Conservation (phyloP, 2,797 vertebrate genomes). For the Anisognathus igniventris region DNA sequence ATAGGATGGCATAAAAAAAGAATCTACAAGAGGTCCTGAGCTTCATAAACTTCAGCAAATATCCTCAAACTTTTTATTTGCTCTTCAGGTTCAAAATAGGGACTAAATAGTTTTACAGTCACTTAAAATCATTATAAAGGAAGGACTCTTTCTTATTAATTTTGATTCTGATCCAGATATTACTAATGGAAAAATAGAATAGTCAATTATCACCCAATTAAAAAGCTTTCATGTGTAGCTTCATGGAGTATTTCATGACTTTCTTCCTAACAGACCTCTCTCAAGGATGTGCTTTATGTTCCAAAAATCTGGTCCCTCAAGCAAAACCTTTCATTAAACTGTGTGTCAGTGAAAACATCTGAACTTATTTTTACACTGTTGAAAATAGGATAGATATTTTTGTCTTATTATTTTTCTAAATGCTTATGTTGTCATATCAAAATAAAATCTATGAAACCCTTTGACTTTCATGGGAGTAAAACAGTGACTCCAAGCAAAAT, state of each 20-base stretch:
- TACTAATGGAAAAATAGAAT: background rate
- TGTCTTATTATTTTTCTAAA: constrained; percentile 16
- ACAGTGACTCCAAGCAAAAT: constrained; percentile 22
- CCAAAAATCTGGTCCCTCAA: background rate
- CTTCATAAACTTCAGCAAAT: background rate
- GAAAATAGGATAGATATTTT: constrained; percentile 20
- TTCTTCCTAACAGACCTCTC: background rate
- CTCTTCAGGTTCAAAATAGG: background rate
- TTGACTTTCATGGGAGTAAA: constrained; percentile 27
- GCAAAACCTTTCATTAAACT: background rate
- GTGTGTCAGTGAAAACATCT: background rate
- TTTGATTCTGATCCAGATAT: constrained; percentile 4
- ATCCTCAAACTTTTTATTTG: background rate
- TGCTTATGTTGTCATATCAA: constrained; percentile 8
- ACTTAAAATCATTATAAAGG: background rate
- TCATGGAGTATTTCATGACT: background rate
- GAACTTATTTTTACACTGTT: constrained; percentile 4
- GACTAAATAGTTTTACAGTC: background rate
- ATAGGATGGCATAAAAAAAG: background rate
- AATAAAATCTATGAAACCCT: constrained; percentile 23
- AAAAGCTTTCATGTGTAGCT: constrained; percentile 9
- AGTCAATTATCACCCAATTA: constrained; percentile 30
- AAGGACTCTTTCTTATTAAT: background rate
- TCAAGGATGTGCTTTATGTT: constrained; percentile 19
- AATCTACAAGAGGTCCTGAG: background rate